Evolutionary conservation across 2,888 invertebrate genomes (phyloP).

Genomic region (Teleiodes luculella): DNA sequence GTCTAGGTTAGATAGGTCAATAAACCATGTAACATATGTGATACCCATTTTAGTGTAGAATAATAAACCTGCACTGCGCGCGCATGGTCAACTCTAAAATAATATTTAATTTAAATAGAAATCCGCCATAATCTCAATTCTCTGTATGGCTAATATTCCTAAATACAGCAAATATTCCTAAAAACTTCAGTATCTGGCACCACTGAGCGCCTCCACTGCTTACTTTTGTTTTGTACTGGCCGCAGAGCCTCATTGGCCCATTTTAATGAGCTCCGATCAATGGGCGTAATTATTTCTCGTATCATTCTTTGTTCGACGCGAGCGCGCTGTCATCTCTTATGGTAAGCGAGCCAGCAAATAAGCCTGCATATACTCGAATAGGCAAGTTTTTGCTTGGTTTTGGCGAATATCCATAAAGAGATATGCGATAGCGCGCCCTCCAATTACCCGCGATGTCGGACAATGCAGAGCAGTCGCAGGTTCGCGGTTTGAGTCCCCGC

Average conservation of each 20-base stretch:
- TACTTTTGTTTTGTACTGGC: slow-evolving; percentile 56
- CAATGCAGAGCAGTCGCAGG: slow-evolving; percentile 48
- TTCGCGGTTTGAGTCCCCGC: slow-evolving; percentile 26
- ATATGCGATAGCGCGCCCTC: slow-evolving; percentile 36
- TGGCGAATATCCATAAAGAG: slow-evolving; percentile 60
- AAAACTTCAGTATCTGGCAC: too few relatives aligned
- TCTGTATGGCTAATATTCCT: too few relatives aligned
- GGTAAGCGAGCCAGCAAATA: slow-evolving; percentile 30
- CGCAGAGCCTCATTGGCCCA: slow-evolving; percentile 57
- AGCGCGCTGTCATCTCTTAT: slow-evolving; percentile 61
- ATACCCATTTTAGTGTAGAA: too few relatives aligned
- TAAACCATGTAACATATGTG: too few relatives aligned
- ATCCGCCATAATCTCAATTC: too few relatives aligned
- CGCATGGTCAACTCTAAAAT: too few relatives aligned
- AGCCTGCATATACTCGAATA: slow-evolving; percentile 11
- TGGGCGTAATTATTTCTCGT: slow-evolving; percentile 76
- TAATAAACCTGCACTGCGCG: too few relatives aligned
- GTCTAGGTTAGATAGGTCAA: too few relatives aligned
- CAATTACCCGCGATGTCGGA: slow-evolving; percentile 56
- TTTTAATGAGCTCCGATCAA: slow-evolving; percentile 74
- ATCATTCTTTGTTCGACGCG: slow-evolving; percentile 66
- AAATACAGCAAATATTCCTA: too few relatives aligned
- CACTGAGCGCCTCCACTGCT: slow-evolving; percentile 28
- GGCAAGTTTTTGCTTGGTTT: slow-evolving; percentile 58
- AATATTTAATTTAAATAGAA: too few relatives aligned